Base-by-base conservation (phyloP, 2,797 vertebrate species). In the Enteromius trimaculatus region DNA sequence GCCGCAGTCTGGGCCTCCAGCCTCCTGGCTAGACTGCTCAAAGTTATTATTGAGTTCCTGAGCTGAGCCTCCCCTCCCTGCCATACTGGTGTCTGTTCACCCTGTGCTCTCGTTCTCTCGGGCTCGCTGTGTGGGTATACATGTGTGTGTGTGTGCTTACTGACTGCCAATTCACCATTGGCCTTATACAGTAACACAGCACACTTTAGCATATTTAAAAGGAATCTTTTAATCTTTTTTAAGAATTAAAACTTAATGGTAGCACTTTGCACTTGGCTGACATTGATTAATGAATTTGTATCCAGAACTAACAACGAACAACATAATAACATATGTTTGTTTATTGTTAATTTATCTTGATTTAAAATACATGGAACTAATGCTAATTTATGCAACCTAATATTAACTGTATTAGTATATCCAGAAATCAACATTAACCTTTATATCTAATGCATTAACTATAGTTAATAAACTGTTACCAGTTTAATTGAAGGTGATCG, bases 1-100 rank as follows among this genome's bases (percentile, higher is more conserved):
- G 97, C 97, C 93, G 79, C 95, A 96, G 96, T 97, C 96, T 97
- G 96, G 95, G 95, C 96, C 96, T 95, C 93, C 95, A 96, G 96
- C 96, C 96, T 96, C 95, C 96, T 96, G 96, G 97, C 97, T 96
- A 97, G 96, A 97, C 96, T 96, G 96, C 94, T 96, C 96, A 96
- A 97, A 97, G 96, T 97, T 97, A 94, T 97, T 96, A 96, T 96
- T 96, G 97, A 96, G 96, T 96, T 96, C 95, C 96, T 95, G 96
- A 95, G 94, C 91, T 93, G 91, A 93, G 94, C 94, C 93, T 95
- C 94, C 95, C 95, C 94, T 93, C 93, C 93, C 93, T 92, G 89
- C 90, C 92, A 92, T 92, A 91, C 91, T 93, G 89, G 91, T 92
- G 84, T 88, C 81, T 87, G 53, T 85, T 88, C 88, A 91, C 82